These are phyloP conservation scores for Cyprinodon variegatus DNA, from an alignment of 2,113 vertebrate genomes.

Conservation along the genomic window DNA sequence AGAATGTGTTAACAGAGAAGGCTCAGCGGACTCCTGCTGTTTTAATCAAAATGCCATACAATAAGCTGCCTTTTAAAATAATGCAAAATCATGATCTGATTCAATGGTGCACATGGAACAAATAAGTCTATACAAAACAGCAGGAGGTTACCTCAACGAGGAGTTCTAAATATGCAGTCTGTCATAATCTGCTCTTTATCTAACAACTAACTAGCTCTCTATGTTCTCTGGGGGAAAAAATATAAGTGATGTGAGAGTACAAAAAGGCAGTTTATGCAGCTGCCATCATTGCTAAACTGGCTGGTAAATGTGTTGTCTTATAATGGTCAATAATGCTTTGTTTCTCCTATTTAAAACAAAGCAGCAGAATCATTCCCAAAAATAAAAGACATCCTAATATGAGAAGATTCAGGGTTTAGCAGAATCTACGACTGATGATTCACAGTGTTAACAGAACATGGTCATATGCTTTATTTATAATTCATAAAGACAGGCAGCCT, in stretches of 20 bases:
- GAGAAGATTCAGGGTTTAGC: not conserved
- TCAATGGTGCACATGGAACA: conserved; percentile 2
- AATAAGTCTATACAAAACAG: conserved; percentile 22
- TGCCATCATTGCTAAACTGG: not conserved
- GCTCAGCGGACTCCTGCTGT: conserved; percentile 2
- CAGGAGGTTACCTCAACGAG: conserved; percentile 15
- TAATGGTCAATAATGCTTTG: not conserved
- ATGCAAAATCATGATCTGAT: conserved; percentile 11
- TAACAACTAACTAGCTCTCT: not conserved
- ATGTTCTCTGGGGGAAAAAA: conserved; percentile 1
- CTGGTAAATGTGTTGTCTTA: conserved; percentile 2
- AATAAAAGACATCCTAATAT: not conserved
- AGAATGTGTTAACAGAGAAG: not conserved
- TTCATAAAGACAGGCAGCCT: conserved; percentile 13
- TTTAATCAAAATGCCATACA: conserved; percentile 2
- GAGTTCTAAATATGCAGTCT: conserved; percentile 5
- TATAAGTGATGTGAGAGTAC: not conserved
- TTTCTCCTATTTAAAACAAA: not conserved
- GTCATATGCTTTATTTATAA: conserved; percentile 15
- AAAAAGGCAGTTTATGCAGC: not conserved
- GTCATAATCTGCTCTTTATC: conserved; percentile 8
- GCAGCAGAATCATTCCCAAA: not conserved
- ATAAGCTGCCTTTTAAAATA: conserved; percentile 6
- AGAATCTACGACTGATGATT: not conserved
- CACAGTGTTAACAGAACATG: not conserved